Evolutionary conservation across 2,888 invertebrate genomes (phyloP).

Genomic region (Liposcelis brunnea): DNA sequence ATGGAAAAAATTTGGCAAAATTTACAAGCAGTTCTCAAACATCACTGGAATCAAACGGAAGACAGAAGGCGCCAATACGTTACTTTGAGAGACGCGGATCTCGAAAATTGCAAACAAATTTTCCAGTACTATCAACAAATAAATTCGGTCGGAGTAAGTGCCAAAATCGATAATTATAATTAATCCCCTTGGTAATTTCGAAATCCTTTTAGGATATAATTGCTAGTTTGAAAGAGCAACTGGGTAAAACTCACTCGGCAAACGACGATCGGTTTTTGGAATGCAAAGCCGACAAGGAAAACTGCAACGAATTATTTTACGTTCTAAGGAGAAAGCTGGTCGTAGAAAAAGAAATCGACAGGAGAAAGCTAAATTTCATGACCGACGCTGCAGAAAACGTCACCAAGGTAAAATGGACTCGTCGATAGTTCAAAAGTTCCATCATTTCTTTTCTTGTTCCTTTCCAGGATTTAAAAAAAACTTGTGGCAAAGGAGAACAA

Average conservation of each 20-base stretch:
- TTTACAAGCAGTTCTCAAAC: constrained; percentile 26
- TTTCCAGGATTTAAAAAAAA: constrained; percentile 22
- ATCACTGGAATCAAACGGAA: constrained; percentile 24
- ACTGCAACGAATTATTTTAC: constrained; percentile 1
- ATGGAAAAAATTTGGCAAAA: constrained; percentile 32
- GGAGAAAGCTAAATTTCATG: background rate
- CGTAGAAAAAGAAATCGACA: background rate
- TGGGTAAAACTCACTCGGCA: constrained; percentile 17
- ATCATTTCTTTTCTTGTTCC: background rate
- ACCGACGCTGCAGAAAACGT: constrained; percentile 16
- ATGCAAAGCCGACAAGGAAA: constrained; percentile 14
- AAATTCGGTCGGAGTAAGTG: constrained; percentile 7
- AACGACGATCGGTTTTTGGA: constrained; percentile 18
- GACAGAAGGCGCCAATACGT: constrained; percentile 24
- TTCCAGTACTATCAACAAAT: constrained; percentile 24
- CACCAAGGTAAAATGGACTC: constrained; percentile 14
- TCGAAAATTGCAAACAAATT: constrained; percentile 27
- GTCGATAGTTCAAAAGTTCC: background rate
- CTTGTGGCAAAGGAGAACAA: constrained; percentile 37
- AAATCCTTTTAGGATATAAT: constrained; percentile 18
- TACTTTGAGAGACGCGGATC: constrained; percentile 33
- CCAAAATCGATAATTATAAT: background rate
- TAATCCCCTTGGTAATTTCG: background rate
- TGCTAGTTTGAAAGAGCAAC: constrained; percentile 19
- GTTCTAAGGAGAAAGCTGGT: background rate